Conservation (phyloP, 1,140 invertebrate species). For the Vanessa tameamea region DNA sequence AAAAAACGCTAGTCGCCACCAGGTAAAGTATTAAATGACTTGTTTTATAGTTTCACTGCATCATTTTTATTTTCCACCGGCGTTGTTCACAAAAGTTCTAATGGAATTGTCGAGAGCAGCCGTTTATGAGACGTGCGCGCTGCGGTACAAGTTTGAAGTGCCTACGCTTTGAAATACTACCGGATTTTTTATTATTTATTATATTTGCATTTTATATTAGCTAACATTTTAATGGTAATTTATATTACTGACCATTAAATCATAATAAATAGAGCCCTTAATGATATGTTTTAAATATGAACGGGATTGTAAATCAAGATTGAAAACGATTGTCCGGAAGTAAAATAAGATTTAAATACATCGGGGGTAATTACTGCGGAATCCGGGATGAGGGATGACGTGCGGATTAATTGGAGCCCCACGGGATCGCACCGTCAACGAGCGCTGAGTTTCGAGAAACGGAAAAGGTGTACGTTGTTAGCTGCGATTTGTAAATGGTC, state of each 20-base stretch:
- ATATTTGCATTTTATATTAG: not conserved
- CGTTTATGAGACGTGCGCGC: constrained; percentile 15
- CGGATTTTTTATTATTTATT: not conserved
- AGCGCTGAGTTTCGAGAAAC: not conserved
- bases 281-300: constrained; percentile 10
- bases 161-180: constrained; percentile 20
- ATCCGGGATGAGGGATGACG: constrained; percentile 14
- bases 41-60: constrained; percentile 22
- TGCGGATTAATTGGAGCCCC: not conserved
- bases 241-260: not conserved
- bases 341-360: constrained; percentile 20
- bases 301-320: not conserved
- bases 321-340: constrained; percentile 11
- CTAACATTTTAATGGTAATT: not conserved
- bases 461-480: not conserved
- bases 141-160: constrained; percentile 26
- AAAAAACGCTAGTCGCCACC: constrained; percentile 6
- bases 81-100: constrained; percentile 28
- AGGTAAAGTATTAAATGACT: constrained; percentile 18
- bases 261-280: not conserved
- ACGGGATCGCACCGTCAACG: constrained; percentile 2
- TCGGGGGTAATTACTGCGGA: constrained; percentile 15
- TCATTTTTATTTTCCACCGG: constrained; percentile 22
- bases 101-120: constrained; percentile 36
- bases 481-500: not conserved